Evolutionary conservation across 2,113 vertebrate species (phyloP).

Genomic region (Brachypodius melanocephalos): DNA sequence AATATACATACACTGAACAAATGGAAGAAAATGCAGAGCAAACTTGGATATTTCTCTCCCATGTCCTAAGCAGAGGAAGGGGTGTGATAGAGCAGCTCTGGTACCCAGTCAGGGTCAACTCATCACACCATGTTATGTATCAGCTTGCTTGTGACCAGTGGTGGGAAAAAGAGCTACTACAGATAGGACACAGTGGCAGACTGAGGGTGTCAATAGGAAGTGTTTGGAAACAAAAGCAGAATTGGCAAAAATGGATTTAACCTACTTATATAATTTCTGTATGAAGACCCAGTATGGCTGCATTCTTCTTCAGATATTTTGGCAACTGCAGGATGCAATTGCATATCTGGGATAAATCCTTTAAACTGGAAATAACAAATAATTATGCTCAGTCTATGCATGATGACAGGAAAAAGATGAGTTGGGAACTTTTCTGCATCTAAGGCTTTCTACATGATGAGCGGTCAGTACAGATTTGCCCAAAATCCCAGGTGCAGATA

Average conservation of each 20-base stretch:
- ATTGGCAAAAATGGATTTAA: not conserved
- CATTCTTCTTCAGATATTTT: not conserved
- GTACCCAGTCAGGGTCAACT: not conserved
- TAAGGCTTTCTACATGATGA: not conserved
- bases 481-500: not conserved
- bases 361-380: not conserved
- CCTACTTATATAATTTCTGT: not conserved
- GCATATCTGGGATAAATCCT: not conserved
- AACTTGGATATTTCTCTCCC: not conserved
- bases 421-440: not conserved
- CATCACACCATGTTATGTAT: not conserved
- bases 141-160: not conserved
- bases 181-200: not conserved
- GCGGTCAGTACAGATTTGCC: not conserved
- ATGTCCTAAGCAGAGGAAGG: not conserved
- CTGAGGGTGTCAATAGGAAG: not conserved
- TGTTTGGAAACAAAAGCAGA: not conserved
- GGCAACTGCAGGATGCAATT: not conserved
- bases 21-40: not conserved
- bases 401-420: not conserved
- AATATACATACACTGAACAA: not conserved
- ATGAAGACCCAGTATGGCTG: not conserved
- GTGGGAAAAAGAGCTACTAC: not conserved
- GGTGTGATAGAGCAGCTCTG: fast-evolving
- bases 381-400: not conserved